Conservation (phyloP, 1,140 invertebrate genomes). For the Lepidostoma basale region DNA sequence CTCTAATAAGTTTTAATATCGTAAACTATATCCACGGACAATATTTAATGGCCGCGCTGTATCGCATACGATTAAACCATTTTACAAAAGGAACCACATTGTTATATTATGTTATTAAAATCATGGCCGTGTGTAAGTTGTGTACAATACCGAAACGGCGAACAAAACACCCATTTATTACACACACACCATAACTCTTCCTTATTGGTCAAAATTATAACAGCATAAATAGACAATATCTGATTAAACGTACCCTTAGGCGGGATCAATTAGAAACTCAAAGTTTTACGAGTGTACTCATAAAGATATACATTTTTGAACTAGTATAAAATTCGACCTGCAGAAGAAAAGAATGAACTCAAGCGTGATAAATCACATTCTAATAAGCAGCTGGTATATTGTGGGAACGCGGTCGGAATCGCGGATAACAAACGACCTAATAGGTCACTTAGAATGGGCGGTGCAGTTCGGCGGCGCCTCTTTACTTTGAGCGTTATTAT, state of each 20-base stretch:
- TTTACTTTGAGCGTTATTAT: slow-evolving; percentile 13
- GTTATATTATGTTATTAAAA: background rate
- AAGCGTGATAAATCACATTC: slow-evolving; percentile 40
- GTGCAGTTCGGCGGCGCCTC: slow-evolving; percentile 27
- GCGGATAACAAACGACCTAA: slow-evolving; percentile 39
- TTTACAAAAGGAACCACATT: no score
- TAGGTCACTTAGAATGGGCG: slow-evolving; percentile 32
- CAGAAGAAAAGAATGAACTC: slow-evolving; percentile 12
- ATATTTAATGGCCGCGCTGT: no score
- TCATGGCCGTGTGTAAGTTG: no score
- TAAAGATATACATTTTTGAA: slow-evolving; percentile 14
- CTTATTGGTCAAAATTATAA: slow-evolving; percentile 14
- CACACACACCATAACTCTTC: slow-evolving; percentile 17
- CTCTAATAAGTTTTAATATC: no score
- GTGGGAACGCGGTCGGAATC: slow-evolving; percentile 36
- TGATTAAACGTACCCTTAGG: background rate
- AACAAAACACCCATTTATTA: background rate
- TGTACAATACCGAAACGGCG: background rate
- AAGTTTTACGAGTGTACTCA: background rate
- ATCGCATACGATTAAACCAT: no score
- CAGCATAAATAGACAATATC: slow-evolving; percentile 11
- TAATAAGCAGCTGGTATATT: slow-evolving; percentile 41
- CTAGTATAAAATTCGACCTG: slow-evolving; percentile 7
- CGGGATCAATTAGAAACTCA: slow-evolving; percentile 18
- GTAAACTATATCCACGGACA: background rate